Conservation (phyloP, 2,113 vertebrate species). For the Xerus inauris region DNA sequence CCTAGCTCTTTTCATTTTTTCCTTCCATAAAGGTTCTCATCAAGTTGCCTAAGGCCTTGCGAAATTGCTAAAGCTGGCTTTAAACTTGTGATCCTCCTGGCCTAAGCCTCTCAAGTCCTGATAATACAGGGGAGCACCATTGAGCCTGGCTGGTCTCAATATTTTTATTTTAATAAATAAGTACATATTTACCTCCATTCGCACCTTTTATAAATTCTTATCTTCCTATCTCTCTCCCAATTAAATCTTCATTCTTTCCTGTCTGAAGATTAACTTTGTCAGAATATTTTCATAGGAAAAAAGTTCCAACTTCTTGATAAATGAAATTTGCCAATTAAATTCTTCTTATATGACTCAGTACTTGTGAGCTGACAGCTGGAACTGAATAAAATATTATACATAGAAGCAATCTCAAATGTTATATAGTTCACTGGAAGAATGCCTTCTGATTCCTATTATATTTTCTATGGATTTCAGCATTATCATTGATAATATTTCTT, state of each 20-base stretch:
- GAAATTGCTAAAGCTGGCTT: too few relatives aligned
- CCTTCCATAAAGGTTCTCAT: too few relatives aligned
- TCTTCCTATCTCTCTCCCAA: not conserved
- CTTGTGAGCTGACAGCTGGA: not conserved
- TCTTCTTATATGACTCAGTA: not conserved
- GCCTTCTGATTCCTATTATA: not conserved
- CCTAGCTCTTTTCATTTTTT: too few relatives aligned
- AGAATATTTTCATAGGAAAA: slow-evolving; percentile 46
- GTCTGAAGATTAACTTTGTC: slow-evolving; percentile 12
- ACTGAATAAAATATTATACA: not conserved
- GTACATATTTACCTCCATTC: not conserved
- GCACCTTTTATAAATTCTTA: not conserved
- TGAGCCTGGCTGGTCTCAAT: too few relatives aligned
- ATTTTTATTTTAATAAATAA: not conserved
- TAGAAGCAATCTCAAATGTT: not conserved
- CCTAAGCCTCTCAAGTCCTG: too few relatives aligned
- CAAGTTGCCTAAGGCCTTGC: too few relatives aligned
- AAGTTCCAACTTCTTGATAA: slow-evolving; percentile 8
- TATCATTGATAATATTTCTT: not conserved
- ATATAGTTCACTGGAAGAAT: not conserved
- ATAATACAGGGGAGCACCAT: too few relatives aligned
- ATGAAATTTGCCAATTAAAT: slow-evolving; percentile 41
- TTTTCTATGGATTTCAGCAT: not conserved
- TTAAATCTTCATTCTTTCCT: not conserved
- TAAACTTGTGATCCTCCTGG: too few relatives aligned